These are phyloP conservation scores for Centrocercus urophasianus DNA, from an alignment of 2,113 vertebrate species.

Conservation along the genomic window DNA sequence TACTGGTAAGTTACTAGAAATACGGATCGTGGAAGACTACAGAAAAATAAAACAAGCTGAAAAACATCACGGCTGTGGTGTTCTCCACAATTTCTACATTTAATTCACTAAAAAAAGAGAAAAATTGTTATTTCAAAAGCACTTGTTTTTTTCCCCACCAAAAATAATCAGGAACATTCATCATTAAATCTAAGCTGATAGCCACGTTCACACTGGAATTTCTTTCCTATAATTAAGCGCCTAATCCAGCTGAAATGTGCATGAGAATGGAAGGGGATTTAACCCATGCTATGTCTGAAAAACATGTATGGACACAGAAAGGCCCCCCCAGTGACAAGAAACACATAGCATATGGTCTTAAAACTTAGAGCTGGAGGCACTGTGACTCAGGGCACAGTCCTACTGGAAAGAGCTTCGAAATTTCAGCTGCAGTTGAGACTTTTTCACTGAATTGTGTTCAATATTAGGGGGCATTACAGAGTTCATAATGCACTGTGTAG, in stretches of 20 bases:
- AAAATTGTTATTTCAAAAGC: background rate
- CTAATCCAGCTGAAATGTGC: background rate
- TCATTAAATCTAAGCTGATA: background rate
- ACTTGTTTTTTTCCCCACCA: fast-evolving
- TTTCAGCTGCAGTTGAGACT: background rate
- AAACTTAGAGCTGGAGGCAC: background rate
- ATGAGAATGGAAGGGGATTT: background rate
- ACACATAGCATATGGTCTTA: background rate
- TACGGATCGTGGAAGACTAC: fast-evolving
- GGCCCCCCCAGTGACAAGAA: background rate
- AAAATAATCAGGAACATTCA: background rate
- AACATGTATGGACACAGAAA: background rate
- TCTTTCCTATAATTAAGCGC: too few species aligned
- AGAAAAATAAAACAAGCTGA: background rate
- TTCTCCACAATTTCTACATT: background rate
- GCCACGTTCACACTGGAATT: background rate
- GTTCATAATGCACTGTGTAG: background rate
- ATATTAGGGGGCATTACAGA: background rate
- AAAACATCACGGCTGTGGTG: fast-evolving
- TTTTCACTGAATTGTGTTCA: background rate
- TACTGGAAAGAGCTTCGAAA: background rate
- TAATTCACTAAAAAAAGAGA: background rate
- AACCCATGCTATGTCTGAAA: background rate
- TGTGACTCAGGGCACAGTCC: background rate
- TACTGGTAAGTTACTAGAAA: background rate